Evolutionary conservation across 2,113 vertebrate genomes (phyloP).

Genomic region (Mesitornis unicolor): DNA sequence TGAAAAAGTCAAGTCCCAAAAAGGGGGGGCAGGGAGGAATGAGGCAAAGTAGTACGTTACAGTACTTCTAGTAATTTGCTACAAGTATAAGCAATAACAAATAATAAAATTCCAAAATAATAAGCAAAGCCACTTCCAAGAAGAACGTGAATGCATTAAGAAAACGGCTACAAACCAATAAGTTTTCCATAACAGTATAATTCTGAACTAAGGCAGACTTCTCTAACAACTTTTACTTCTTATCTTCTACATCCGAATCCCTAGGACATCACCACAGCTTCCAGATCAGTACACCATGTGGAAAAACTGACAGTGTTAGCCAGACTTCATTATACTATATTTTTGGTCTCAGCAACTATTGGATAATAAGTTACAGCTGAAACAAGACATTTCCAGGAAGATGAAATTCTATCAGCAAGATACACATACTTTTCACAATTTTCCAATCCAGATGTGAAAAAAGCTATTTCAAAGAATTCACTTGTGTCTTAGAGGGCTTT

Average conservation of each 20-base stretch:
- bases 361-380: constrained; percentile 57
- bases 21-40: neutral
- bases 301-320: constrained; percentile 30
- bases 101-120: neutral
- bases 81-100: neutral
- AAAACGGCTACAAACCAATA: neutral
- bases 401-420: constrained; percentile 22
- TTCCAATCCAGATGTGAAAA: constrained; percentile 34
- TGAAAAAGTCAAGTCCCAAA: neutral
- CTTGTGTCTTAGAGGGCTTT: neutral
- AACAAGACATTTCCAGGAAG: constrained; percentile 32
- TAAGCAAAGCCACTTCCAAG: neutral
- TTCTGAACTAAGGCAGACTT: neutral
- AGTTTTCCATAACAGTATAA: neutral
- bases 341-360: constrained; percentile 25
- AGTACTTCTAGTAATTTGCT: neutral
- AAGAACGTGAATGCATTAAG: neutral
- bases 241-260: neutral
- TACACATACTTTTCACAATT: neutral
- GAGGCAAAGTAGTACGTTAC: neutral
- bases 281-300: neutral
- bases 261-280: neutral
- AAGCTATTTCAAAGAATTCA: neutral
- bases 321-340: neutral
- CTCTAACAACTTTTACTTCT: neutral